Base-by-base conservation (phyloP, 1,140 invertebrate genomes). In the Oscheius sp. region DNA sequence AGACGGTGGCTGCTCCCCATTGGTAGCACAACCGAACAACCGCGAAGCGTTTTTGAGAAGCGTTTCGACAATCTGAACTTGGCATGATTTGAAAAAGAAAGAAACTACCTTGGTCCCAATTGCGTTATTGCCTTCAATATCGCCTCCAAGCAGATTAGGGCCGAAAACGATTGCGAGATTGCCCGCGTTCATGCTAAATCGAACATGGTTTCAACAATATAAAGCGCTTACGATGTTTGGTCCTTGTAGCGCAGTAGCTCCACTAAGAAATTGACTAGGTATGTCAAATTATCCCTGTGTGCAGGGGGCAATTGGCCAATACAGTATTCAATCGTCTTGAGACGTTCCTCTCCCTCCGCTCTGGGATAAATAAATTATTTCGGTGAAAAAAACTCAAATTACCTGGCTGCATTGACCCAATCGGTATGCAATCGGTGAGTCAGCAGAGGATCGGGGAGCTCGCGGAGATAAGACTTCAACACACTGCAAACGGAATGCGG, bases 81-180 rank as follows among this genome's bases (percentile, higher is more conserved):
- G 3, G 15, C 10, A 29, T 67, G 38, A 67, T 28, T 10, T 18
- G 3, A 55, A 15, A 67, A 67, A 4, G 7, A n/a, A 67, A 31
- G 7, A 23, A 15, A 18, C n/a, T 1, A 74, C 23, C 62, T 68
- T 74, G 7, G 65, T 34, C 34, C 72, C 72, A n/a, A 36, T 38
- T 2, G 65, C 34, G 34, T 74, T 74, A 34, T 73, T 58, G n/a
- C 63, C 65, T 34, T 74, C 72, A 15, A 55, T 58, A 3, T 58
- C 55, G 23, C 52, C 61, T 28, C 72, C 72, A 49, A 69, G 38
- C 10, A 74, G 58, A 2, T 73, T 74, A 26, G 72, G 72, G 1
- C 31, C 72, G 23, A 74, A 62, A 13, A 74, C 72, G 13, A 74
- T 74, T 26, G 72, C 72, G 2, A 74, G 46, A 52, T 74, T 74